phyloP scores from a whole-genome alignment of 1,140 invertebrate genomes.

The Drosophila seguyi region DNA sequence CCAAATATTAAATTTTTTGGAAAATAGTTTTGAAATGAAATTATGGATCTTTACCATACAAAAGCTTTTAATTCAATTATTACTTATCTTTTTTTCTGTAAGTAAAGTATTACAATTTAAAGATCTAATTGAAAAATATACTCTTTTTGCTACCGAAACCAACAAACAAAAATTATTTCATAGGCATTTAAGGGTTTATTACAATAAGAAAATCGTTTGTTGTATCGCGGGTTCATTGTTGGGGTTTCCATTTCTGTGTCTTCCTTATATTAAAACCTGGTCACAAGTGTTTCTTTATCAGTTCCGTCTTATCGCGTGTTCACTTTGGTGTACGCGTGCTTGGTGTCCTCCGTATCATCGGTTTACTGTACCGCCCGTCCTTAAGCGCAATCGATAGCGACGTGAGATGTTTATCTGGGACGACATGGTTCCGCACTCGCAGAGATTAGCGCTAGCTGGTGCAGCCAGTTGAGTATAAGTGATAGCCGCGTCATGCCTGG shows the following conservation, averaged over 20 bases:
- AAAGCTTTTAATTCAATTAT: no score
- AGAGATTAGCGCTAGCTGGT: constrained; percentile 30
- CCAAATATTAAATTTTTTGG: no score
- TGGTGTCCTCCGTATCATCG: constrained; percentile 8
- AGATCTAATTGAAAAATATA: no score
- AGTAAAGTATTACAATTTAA: no score
- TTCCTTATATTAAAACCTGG: neutral
- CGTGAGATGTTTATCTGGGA: constrained; percentile 32
- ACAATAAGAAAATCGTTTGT: neutral
- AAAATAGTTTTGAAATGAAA: no score
- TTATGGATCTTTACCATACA: no score
- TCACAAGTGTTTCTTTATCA: neutral
- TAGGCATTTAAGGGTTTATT: neutral
- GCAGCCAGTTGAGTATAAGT: constrained; percentile 1
- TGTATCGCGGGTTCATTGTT: neutral
- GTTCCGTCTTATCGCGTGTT: neutral
- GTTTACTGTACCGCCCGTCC: constrained; percentile 22
- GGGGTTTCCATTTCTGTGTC: neutral
- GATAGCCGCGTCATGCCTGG: constrained; percentile 9
- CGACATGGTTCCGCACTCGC: constrained; percentile 38
- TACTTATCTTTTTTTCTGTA: no score
- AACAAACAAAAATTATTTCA: neutral
- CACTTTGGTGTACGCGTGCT: neutral
- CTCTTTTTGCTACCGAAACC: no score
- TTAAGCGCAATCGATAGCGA: constrained; percentile 31